phyloP scores from a whole-genome alignment of 2,797 vertebrate genomes.

The Atherinosoma microstoma region DNA sequence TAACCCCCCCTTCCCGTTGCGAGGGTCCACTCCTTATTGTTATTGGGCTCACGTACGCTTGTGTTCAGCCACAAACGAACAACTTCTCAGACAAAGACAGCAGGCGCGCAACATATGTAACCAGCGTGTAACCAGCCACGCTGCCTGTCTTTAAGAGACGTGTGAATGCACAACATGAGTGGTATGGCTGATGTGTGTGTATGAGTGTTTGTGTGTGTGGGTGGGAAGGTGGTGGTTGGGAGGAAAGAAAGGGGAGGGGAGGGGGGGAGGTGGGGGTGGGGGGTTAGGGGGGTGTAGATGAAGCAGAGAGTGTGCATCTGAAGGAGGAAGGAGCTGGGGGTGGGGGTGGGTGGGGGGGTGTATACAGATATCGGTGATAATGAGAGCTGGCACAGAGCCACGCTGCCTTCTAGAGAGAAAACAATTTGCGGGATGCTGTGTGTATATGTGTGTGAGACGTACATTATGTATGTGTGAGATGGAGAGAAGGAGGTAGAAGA shows the following conservation, averaged over 20 bases:
- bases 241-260: neutral
- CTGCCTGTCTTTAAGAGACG: conserved; percentile 73
- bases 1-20: conserved; percentile 50
- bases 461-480: conserved; percentile 53
- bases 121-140: conserved; percentile 75
- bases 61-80: conserved; percentile 81
- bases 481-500: conserved; percentile 36
- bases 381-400: conserved; percentile 82
- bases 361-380: conserved; percentile 82
- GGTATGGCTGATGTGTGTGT: conserved; percentile 29
- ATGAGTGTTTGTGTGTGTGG: conserved; percentile 33
- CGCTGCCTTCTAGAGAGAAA: conserved; percentile 74
- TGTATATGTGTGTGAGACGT: conserved; percentile 48
- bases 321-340: conserved; percentile 50
- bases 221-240: conserved; percentile 21
- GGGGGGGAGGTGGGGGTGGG: no score
- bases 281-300: conserved; percentile 34
- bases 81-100: conserved; percentile 88
- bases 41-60: conserved; percentile 85
- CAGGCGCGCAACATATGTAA: conserved; percentile 84
- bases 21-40: conserved; percentile 81
- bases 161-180: conserved; percentile 63
- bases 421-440: conserved; percentile 65
- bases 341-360: conserved; percentile 41
- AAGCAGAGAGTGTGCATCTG: conserved; percentile 58